Evolutionary conservation across 2,888 invertebrate genomes (phyloP).

Genomic region (Hyppa rectilinea): DNA sequence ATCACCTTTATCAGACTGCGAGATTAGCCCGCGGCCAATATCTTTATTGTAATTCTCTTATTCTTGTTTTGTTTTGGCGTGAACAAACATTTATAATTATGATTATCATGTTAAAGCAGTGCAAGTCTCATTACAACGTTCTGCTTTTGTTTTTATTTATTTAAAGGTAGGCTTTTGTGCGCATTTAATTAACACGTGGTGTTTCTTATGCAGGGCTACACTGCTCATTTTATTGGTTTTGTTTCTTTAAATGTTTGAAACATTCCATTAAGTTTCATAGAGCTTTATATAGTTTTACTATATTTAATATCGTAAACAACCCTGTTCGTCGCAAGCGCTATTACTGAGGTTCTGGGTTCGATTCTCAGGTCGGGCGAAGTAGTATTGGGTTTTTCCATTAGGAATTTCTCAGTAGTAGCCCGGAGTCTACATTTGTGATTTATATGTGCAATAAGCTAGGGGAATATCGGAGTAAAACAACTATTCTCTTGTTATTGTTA

Average conservation of each 20-base stretch:
- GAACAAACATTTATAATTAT: constrained; percentile 68
- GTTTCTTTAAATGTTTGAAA: neutral
- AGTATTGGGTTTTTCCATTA: no score
- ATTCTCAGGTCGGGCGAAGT: no score
- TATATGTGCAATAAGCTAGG: no score
- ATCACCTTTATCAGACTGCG: constrained; percentile 36
- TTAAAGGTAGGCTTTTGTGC: neutral
- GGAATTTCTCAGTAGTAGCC: no score
- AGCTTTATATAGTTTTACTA: neutral
- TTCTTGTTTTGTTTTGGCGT: constrained; percentile 65
- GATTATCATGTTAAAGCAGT: constrained; percentile 63
- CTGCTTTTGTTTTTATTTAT: constrained; percentile 17
- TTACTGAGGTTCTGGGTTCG: no score
- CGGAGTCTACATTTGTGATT: no score
- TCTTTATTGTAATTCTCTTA: constrained; percentile 69
- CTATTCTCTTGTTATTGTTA: neutral
- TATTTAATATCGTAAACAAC: neutral
- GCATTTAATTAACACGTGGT: constrained; percentile 9
- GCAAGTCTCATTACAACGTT: constrained; percentile 31
- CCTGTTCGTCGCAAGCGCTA: no score
- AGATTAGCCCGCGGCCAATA: constrained; percentile 66
- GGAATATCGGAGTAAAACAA: neutral
- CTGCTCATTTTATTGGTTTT: neutral
- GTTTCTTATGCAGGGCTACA: neutral
- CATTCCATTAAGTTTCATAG: neutral